These are phyloP conservation scores for Eleutherodactylus coqui DNA, from an alignment of 2,797 vertebrate species.

Conservation along the genomic window DNA sequence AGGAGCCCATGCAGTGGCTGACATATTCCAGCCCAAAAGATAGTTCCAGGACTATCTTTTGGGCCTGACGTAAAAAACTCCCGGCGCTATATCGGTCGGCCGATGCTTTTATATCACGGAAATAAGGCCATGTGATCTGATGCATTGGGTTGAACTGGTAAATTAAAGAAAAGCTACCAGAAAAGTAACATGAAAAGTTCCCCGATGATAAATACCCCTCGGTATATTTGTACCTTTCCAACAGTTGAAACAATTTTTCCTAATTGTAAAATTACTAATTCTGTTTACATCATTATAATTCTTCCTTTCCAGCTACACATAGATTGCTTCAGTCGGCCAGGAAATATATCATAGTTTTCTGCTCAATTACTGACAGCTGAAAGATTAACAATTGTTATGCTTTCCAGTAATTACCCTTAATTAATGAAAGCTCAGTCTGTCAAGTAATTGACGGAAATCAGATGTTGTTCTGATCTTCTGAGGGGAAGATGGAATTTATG, in stretches of 20 bases:
- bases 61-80: too few species aligned
- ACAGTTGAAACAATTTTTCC: background rate
- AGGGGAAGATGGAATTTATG: background rate
- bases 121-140: too few species aligned
- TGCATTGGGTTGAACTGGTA: too few species aligned
- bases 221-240: background rate
- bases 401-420: constrained; percentile 55
- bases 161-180: too few species aligned
- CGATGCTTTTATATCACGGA: too few species aligned
- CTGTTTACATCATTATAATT: background rate
- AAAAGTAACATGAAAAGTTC: too few species aligned
- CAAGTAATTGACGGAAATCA: constrained; percentile 55
- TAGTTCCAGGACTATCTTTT: too few species aligned
- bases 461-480: constrained; percentile 10
- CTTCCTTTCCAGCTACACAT: constrained; percentile 30
- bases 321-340: constrained; percentile 11
- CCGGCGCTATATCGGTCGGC: too few species aligned
- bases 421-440: constrained; percentile 52
- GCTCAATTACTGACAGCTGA: constrained; percentile 55
- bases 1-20: too few species aligned
- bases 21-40: too few species aligned
- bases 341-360: constrained; percentile 54
- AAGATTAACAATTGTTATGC: constrained; percentile 55
- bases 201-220: too few species aligned
- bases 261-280: background rate